These are phyloP conservation scores for Melanotaenia maccullochi DNA, from an alignment of 2,797 vertebrate species.

Conservation along the genomic window DNA sequence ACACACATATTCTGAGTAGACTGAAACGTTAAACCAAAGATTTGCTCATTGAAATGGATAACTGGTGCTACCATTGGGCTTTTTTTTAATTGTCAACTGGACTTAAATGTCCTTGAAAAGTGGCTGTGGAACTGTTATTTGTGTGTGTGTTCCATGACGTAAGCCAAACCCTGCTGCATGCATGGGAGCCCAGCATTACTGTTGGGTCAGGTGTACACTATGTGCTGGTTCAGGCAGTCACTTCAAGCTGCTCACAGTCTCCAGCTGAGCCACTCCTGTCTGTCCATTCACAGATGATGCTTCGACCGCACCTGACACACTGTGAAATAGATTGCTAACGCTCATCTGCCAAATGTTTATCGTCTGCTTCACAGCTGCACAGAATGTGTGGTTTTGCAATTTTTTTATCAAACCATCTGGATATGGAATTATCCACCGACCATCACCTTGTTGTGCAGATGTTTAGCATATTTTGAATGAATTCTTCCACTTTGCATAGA, in stretches of 20 bases:
- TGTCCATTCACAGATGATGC: slow-evolving; percentile 56
- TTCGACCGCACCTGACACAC: slow-evolving; percentile 27
- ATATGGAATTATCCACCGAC: slow-evolving; percentile 11
- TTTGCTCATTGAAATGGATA: slow-evolving; percentile 32
- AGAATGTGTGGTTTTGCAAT: not conserved
- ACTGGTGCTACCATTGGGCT: slow-evolving; percentile 16
- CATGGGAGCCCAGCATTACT: slow-evolving; percentile 28
- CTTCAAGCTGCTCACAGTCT: slow-evolving; percentile 41
- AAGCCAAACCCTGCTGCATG: slow-evolving; percentile 2
- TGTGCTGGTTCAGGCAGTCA: slow-evolving; percentile 46
- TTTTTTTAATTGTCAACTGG: slow-evolving; percentile 21
- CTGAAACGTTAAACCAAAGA: not conserved
- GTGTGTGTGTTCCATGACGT: slow-evolving; percentile 17
- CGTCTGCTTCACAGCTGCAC: slow-evolving; percentile 13
- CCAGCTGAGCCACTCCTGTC: slow-evolving; percentile 65
- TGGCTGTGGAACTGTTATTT: slow-evolving; percentile 31
- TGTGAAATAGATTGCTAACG: slow-evolving; percentile 6
- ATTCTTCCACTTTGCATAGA: slow-evolving; percentile 18
- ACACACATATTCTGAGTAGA: not conserved
- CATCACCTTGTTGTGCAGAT: slow-evolving; percentile 5
- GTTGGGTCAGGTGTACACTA: slow-evolving; percentile 62
- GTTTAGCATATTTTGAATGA: slow-evolving; percentile 8
- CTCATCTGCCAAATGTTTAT: slow-evolving; percentile 15
- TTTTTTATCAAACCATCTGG: slow-evolving; percentile 2
- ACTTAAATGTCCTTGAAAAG: slow-evolving; percentile 44